Evolutionary conservation across 92 coral and sea anemone species (phyloP).

Genomic region (Meandrina meandrites): DNA sequence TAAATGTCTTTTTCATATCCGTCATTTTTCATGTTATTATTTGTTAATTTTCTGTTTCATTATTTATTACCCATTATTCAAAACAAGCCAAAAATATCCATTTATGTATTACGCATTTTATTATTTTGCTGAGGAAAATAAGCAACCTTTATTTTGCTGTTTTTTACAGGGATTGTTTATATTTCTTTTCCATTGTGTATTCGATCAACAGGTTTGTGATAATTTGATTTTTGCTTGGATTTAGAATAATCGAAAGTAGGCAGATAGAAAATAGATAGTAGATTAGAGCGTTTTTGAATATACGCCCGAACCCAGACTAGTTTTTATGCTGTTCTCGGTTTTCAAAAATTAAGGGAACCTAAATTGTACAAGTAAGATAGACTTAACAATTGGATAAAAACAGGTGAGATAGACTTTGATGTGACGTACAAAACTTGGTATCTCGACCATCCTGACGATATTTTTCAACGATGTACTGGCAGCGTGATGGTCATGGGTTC

Average conservation of each 20-base stretch:
- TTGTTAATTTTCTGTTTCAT: background rate
- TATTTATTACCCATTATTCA: too few relatives aligned
- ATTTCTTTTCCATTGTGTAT: slow-evolving; percentile 66
- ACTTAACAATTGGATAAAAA: background rate
- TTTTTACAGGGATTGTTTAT: slow-evolving; percentile 64
- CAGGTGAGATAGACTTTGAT: background rate
- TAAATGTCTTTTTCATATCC: background rate
- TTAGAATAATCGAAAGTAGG: background rate
- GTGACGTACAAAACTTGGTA: background rate
- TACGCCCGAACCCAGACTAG: background rate
- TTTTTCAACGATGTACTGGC: background rate
- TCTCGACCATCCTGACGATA: background rate
- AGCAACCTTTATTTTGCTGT: too few relatives aligned
- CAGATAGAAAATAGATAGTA: too few relatives aligned
- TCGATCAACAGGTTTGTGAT: slow-evolving; percentile 65
- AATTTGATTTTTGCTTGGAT: background rate
- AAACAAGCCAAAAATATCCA: too few relatives aligned
- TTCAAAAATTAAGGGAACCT: background rate
- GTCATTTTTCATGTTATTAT: background rate
- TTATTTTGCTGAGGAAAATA: background rate
- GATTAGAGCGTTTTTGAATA: too few relatives aligned
- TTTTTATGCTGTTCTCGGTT: background rate
- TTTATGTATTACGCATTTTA: too few relatives aligned
- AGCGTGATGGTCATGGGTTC: background rate
- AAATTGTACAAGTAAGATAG: background rate